Conservation (phyloP, 2,888 invertebrate species). For the Eupithecia abbreviata region DNA sequence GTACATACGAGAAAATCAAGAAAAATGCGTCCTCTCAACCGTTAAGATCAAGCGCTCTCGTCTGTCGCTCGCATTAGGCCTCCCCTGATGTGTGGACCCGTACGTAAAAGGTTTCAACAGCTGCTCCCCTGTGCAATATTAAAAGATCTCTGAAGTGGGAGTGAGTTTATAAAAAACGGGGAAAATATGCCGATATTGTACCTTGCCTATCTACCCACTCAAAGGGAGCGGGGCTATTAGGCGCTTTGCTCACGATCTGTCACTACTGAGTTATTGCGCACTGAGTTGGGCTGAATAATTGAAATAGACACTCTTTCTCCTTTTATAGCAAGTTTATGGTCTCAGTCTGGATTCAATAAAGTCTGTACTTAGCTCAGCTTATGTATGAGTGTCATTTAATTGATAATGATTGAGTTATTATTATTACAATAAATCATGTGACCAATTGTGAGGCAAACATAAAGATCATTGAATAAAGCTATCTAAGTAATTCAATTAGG, state of each 20-base stretch:
- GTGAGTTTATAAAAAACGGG: slow-evolving; percentile 67
- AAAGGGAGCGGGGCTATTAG: slow-evolving; percentile 47
- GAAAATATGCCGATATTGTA: slow-evolving; percentile 43
- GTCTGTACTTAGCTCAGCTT: background rate
- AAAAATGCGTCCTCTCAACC: slow-evolving; percentile 56
- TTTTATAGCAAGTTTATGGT: slow-evolving; percentile 20
- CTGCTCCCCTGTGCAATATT: slow-evolving; percentile 75
- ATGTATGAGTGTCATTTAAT: background rate
- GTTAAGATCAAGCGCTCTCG: slow-evolving; percentile 60
- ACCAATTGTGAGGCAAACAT: slow-evolving; percentile 5
- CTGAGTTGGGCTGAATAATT: slow-evolving; percentile 36
- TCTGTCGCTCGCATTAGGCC: slow-evolving; percentile 64
- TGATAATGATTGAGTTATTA: background rate
- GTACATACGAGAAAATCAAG: slow-evolving; percentile 52
- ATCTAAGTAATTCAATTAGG: slow-evolving; percentile 26
- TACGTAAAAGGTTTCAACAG: slow-evolving; percentile 75
- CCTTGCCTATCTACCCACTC: slow-evolving; percentile 38
- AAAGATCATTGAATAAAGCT: slow-evolving; percentile 21
- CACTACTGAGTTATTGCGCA: slow-evolving; percentile 46
- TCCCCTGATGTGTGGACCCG: slow-evolving; percentile 47
- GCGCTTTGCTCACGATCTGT: slow-evolving; percentile 47
- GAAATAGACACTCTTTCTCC: slow-evolving; percentile 24
- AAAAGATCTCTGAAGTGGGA: slow-evolving; percentile 67
- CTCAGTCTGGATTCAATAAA: background rate
- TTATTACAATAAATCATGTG: background rate